Percentiles rank a stretch among this genome's conserved stretches.
Conservation (phyloP, 1,140 invertebrate species). For the Andricus grossulariae region DNA sequence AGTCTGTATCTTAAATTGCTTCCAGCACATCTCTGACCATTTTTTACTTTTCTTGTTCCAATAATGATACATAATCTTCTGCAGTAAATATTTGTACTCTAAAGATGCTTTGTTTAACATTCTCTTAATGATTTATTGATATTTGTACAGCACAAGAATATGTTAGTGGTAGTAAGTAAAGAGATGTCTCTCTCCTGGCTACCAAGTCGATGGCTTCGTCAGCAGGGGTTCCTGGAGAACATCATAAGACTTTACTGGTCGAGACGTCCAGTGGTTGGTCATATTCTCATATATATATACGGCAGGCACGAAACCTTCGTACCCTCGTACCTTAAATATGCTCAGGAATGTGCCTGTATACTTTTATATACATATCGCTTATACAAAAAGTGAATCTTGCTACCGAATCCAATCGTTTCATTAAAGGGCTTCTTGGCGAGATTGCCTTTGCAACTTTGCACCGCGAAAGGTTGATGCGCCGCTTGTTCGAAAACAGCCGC, state of each 20-base stretch:
- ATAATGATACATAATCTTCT: background rate
- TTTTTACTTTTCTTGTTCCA: too few species aligned
- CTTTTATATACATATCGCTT: background rate
- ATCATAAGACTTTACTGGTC: conserved; percentile 1
- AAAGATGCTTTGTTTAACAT: background rate
- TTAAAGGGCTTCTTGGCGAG: conserved; percentile 21
- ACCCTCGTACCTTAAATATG: conserved; percentile 20
- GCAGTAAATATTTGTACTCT: background rate
- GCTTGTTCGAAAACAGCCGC: conserved; percentile 27
- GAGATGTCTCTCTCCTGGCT: conserved; percentile 4
- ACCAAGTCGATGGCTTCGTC: background rate
- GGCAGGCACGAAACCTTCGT: conserved; percentile 19
- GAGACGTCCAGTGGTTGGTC: background rate
- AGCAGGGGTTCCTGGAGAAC: conserved; percentile 10
- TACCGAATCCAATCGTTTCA: conserved; percentile 31
- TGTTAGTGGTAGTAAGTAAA: background rate
- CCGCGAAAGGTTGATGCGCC: conserved; percentile 18
- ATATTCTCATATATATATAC: conserved; percentile 18
- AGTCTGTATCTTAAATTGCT: too few species aligned
- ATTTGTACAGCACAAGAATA: conserved; percentile 17
- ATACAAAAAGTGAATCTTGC: conserved; percentile 12
- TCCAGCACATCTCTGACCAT: too few species aligned
- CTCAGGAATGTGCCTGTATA: background rate
- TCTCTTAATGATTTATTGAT: conserved; percentile 18
- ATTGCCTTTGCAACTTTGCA: conserved; percentile 23